Evolutionary conservation across 2,888 invertebrate species (phyloP), one percentile per base, ranked within the genome.

Genomic region (Ophioninae sp.): DNA sequence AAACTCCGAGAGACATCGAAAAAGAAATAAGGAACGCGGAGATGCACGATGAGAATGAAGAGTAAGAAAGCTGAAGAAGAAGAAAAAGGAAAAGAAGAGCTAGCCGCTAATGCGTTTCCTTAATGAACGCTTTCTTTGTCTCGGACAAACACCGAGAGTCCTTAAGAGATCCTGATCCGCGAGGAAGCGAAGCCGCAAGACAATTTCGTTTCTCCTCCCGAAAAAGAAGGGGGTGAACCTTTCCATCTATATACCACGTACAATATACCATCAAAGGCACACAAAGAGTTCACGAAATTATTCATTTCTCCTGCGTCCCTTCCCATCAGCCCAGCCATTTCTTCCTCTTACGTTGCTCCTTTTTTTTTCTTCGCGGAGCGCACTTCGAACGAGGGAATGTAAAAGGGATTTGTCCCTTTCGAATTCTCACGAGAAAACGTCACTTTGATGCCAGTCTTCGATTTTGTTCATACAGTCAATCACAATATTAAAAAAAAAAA

Each of bases 121-220:
- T 91, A 91, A 91, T 90, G 91, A 91, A 90, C 88, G 89, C 88
- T 91, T 91, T 91, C 91, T 91, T 91, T 91, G 91, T 90, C 90
- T 89, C 87, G 88, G 85, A 87, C 90, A 90, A 91, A 91, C 90
- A 90, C 88, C 88, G 85, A 84, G 85, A 77, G 83, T 87, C 85
- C 87, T 88, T 79, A 86, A 86, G 87, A 84, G 79, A 84, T 85
- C 87, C 86, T 85, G 85, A 86, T 88, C 84, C 86, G 82, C 79
- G 84, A 85, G 82, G 84, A 85, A 82, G 75, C 82, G 78, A 84
- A 85, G 85, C 85, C 84, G 83, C 87, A 87, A 86, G 84, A 86
- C 85, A 85, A 87, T 87, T 87, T 86, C 83, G 86, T 77, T 82
- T 73, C 68, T 62, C 68, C 64, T 62, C 68, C 81, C 84, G 73